Evolutionary conservation across 2,113 vertebrate genomes (phyloP).

Genomic region (Hippolais icterina): DNA sequence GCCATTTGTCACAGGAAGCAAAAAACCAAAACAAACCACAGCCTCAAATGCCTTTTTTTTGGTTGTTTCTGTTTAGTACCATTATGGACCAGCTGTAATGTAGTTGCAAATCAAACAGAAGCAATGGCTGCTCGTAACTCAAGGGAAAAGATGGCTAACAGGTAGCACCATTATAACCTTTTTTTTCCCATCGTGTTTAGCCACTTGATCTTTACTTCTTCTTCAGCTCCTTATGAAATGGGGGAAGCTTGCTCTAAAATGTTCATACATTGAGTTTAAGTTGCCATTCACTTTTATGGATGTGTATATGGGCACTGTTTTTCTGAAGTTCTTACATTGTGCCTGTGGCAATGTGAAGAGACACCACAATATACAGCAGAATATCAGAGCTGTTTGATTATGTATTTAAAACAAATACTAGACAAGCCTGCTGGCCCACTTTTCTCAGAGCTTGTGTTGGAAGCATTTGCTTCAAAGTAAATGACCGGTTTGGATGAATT

Average conservation of each 20-base stretch:
- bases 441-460: background rate
- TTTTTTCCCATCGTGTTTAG: background rate
- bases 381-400: background rate
- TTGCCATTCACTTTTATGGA: background rate
- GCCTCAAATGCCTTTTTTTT: background rate
- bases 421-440: background rate
- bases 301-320: background rate
- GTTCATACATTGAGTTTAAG: background rate
- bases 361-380: background rate
- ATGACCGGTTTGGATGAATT: background rate
- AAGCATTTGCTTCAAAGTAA: background rate
- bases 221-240: background rate
- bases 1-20: background rate
- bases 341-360: background rate
- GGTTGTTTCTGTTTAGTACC: constrained; percentile 76
- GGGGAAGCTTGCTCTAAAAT: background rate
- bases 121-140: constrained; percentile 59
- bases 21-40: background rate
- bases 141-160: constrained; percentile 82
- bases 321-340: background rate
- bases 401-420: background rate
- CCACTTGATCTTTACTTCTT: background rate
- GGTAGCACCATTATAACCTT: constrained; percentile 67
- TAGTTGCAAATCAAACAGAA: constrained; percentile 43
- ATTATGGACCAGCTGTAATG: constrained; percentile 74